Evolutionary conservation across 2,113 vertebrate species (phyloP), one percentile per base, ranked within the genome.

Genomic region (Aegotheles bennettii): DNA sequence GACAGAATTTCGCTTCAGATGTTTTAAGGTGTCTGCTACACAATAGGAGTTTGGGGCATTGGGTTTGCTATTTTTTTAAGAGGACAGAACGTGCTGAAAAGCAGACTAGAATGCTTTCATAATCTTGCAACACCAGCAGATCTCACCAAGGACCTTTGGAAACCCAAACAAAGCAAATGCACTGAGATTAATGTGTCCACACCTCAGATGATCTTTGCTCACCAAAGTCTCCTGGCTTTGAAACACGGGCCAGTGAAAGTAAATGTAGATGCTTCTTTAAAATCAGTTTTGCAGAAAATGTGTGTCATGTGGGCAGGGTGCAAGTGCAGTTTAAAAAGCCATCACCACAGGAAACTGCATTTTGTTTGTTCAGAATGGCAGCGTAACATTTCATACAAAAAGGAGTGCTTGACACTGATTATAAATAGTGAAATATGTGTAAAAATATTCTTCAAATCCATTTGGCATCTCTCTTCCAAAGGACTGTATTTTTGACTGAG

Each of bases 361-460:
- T 54, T 70, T 23, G 38, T 59, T 95, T 83, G 31, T 64, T 86
- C 71, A 73, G 74, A 84, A 74, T 53, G 70, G 57, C 89, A 95
- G 54, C 78, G 42, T 57, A 93, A 64, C 23, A 63, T 84, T 85
- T 82, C 35, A 84, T 16, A 10, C 7, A 16, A 81, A 86, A 94
- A 80, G 6, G 71, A 81, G 57, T 77, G 50, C 60, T 63, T 83
- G 54, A 65, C 64, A 73, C 33, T 88, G 76, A 90, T 95, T 96
- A 73, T 83, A 93, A 89, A 95, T 28, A 90, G 77, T 87, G 69
- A 82, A 93, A 85, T 92, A 67, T 17, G 31, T 85, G 63, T 90
- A 73, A 93, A 95, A 95, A 85, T 40, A 91, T 81, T 78, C 33
- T 65, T 92, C 48, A 48, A 74, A 93, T 84, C 68, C 68, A 75